These are phyloP conservation scores for Cepaea hortensis DNA, from an alignment of 2,888 invertebrate species.

Conservation along the genomic window DNA sequence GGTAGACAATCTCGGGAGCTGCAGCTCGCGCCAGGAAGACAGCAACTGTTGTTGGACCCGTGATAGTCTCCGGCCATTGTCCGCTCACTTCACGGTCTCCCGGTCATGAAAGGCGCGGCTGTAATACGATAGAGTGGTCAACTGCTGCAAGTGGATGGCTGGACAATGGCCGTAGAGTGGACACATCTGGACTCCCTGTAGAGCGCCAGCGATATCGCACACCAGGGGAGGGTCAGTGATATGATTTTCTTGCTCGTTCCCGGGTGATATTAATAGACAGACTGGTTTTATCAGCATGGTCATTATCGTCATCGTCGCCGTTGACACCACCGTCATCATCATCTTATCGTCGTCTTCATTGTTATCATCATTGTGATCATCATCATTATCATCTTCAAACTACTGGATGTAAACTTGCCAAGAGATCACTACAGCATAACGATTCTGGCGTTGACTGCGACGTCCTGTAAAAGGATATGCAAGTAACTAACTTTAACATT, in stretches of 20 bases:
- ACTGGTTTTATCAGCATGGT: too few species aligned
- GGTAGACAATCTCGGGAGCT: neutral
- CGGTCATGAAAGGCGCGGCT: slow-evolving; percentile 12
- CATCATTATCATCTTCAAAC: too few species aligned
- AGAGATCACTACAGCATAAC: too few species aligned
- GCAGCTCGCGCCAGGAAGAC: neutral
- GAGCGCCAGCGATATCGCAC: slow-evolving; percentile 22
- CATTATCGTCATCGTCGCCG: too few species aligned
- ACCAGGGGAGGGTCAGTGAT: neutral
- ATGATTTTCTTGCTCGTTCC: neutral
- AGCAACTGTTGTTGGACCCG: slow-evolving; percentile 21
- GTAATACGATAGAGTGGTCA: slow-evolving; percentile 51
- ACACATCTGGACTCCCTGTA: slow-evolving; percentile 48
- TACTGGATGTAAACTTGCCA: too few species aligned
- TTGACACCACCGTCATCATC: too few species aligned
- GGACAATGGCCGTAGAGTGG: slow-evolving; percentile 43
- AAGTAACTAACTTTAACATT: too few species aligned
- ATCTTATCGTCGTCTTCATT: too few species aligned
- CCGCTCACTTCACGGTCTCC: slow-evolving; percentile 41
- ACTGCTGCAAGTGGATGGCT: slow-evolving; percentile 18
- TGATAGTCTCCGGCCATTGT: slow-evolving; percentile 15
- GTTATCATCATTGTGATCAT: too few species aligned
- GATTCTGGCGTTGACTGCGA: too few species aligned
- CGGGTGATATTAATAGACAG: too few species aligned
- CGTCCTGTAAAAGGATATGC: too few species aligned